Conservation (phyloP, 2,113 vertebrate species). For the Suncus etruscus region DNA sequence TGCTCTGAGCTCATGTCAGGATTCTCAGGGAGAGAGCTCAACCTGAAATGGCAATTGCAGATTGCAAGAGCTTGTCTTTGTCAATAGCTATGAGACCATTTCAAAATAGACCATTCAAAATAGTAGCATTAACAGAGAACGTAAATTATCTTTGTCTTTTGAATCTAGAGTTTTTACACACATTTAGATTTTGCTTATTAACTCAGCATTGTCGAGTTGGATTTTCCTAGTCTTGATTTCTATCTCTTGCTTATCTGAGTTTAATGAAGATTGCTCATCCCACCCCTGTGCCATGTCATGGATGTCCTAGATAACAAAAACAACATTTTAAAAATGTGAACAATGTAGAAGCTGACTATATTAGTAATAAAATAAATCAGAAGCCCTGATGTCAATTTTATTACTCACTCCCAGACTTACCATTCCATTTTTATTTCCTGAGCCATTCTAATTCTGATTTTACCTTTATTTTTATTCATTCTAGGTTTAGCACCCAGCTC, state of each 20-base stretch:
- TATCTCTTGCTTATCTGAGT: background rate
- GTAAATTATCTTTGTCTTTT: background rate
- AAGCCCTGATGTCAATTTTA: background rate
- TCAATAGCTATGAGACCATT: background rate
- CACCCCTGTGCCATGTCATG: too few species aligned
- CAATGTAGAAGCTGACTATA: background rate
- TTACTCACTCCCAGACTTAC: background rate
- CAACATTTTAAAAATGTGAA: background rate
- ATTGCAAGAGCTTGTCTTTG: background rate
- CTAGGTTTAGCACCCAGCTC: background rate
- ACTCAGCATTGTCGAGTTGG: background rate
- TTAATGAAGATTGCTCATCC: background rate
- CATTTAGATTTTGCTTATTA: background rate
- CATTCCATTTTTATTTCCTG: background rate
- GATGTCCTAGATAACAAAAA: background rate
- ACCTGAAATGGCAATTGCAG: background rate
- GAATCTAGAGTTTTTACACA: slow-evolving; percentile 3
- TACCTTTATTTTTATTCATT: background rate
- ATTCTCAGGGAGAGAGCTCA: background rate
- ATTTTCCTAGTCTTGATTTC: background rate
- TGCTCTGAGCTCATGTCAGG: background rate
- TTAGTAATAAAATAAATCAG: background rate
- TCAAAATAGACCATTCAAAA: slow-evolving; percentile 34
- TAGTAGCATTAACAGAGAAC: background rate
- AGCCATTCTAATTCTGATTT: background rate